Base-by-base conservation (phyloP, 2,113 vertebrate species). In the Athene noctua region DNA sequence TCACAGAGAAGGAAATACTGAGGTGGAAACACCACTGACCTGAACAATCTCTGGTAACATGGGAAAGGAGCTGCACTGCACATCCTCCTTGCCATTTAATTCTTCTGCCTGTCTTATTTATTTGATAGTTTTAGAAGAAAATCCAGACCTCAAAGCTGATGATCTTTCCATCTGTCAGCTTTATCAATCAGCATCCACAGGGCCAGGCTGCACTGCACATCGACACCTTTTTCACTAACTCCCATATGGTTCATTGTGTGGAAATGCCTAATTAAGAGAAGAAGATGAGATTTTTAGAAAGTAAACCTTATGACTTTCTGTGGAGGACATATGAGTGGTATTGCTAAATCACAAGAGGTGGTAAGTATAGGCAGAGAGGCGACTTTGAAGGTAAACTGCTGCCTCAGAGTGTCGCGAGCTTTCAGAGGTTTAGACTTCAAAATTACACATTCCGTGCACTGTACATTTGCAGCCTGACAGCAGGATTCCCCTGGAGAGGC, bases 401-500 rank as follows among this genome's bases (percentile, higher is more conserved):
- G 81, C 63, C 57, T 93, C 68, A 32, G 63, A 95, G 77, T 34
- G 65, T 44, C 15, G 8, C 6, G 46, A 96, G 66, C 30, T 84
- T 59, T 79, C 46, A 86, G 55, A 66, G 44, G 36, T 57, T 94
- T 23, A 42, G 71, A 73, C 73, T 93, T 74, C 72, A 77, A 38
- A 70, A 94, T 72, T 22, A 71, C 62, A 26, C 57, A 16, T 92
- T 86, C 70, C 55, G 3, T 3, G 54, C 51, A 15, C 34, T 4
- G 12, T 7, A 5, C 25, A 5, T 54, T 38, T 62, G 73, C 52
- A 91, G 79, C 61, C 77, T 91, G 95, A 72, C 51, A 81, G 81
- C 40, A 90, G 65, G 92, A 55, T 79, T 95, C 77, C 94, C 86
- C 86, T 8, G 3, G 79, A 86, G 96, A 91, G 86, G 72, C 57